Evolutionary conservation across 2,888 invertebrate genomes (phyloP), one percentile per base, ranked within the genome.

Genomic region (Steinernema hermaphroditum): DNA sequence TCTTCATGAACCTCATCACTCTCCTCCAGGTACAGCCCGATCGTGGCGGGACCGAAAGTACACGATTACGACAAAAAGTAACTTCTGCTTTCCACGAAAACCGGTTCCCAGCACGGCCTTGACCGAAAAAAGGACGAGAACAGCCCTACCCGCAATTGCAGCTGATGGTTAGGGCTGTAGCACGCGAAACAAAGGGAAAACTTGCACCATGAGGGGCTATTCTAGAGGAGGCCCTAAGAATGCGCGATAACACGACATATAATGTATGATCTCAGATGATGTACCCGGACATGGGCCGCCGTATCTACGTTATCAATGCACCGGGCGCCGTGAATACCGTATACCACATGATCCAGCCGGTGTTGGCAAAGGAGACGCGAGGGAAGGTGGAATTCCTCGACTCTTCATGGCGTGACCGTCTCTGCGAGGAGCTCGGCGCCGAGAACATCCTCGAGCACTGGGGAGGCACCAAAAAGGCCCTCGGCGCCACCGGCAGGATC

Each of bases 1-100:
- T 80, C 22, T 84, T 85, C 76, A 72, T 82, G 72, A 78, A 77
- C 49, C 62, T 85, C 54, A 74, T 84, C 34, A 77, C 77, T 24
- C 37, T 79, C 41, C 49, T 85, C 62, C 83, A 83, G 69, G 80
- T 79, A n/a, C 43, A 8, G 16, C 43, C 8, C 9, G 19, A 50
- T 41, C 16, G 43, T 41, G n/a, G n/a, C n/a, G n/a, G n/a, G n/a
- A n/a, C n/a, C n/a, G n/a, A n/a, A n/a, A n/a, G n/a, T n/a, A n/a
- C n/a, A n/a, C n/a, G n/a, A n/a, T n/a, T n/a, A n/a, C n/a, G n/a
- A n/a, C n/a, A n/a, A n/a, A n/a, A n/a, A n/a, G n/a, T n/a, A n/a
- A n/a, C n/a, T n/a, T n/a, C n/a, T n/a, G n/a, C n/a, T n/a, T n/a
- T n/a, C n/a, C n/a, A n/a, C n/a, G n/a, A n/a, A n/a, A n/a, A n/a